These are phyloP conservation scores for Crotalus helleri DNA, from an alignment of 2,113 vertebrate species.

Conservation along the genomic window DNA sequence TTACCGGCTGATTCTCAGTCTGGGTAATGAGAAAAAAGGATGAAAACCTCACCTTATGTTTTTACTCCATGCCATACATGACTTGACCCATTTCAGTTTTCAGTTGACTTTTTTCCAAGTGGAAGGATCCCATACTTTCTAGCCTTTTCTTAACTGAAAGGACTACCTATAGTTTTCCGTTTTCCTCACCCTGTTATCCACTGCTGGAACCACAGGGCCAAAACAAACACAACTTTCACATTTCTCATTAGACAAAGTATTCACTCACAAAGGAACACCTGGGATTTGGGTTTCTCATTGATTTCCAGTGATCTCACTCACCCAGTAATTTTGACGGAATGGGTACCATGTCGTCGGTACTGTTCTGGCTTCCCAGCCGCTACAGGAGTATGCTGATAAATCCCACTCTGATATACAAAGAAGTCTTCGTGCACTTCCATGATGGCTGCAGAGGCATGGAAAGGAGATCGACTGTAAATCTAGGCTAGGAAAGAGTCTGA, in stretches of 20 bases:
- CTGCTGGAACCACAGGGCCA: background rate
- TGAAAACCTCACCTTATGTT: background rate
- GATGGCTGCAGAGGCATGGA: conserved; percentile 75
- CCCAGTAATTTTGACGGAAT: conserved; percentile 94
- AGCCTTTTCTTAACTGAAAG: background rate
- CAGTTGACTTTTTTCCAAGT: background rate
- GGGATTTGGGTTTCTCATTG: background rate
- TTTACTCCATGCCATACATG: background rate
- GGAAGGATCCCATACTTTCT: background rate
- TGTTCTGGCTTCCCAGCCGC: conserved; percentile 74
- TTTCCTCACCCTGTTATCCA: background rate
- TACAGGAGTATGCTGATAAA: conserved; percentile 87
- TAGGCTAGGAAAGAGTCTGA: background rate
- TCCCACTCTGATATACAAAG: conserved; percentile 88
- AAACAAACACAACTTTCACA: background rate
- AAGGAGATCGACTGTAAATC: background rate
- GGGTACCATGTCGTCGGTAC: conserved; percentile 86
- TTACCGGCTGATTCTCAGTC: background rate
- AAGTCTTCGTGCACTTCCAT: conserved; percentile 98
- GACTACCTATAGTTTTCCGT: background rate
- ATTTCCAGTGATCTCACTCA: conserved; percentile 58
- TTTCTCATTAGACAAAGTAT: background rate
- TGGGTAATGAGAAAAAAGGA: background rate
- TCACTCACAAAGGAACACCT: background rate
- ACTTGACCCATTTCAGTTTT: background rate